Conservation (phyloP, 2,888 invertebrate genomes). For the Artemia sp. region DNA sequence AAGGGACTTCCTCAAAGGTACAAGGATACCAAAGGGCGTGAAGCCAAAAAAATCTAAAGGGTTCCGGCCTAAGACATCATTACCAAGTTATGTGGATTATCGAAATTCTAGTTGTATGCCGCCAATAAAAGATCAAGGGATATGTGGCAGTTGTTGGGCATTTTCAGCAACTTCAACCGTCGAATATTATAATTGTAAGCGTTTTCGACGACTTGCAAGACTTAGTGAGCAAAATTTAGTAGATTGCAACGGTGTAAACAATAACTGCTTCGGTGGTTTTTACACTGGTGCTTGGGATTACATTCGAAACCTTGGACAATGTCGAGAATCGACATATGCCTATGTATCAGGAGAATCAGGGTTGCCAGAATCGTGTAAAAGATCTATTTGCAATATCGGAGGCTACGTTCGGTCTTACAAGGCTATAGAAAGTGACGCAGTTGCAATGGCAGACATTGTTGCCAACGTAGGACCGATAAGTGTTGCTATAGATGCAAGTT, state of each 20-base stretch:
- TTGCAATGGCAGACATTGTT: slow-evolving; percentile 2
- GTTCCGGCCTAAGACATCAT: not conserved
- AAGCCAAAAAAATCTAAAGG: not conserved
- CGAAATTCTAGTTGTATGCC: slow-evolving; percentile 11
- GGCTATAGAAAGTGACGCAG: not conserved
- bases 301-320: not conserved
- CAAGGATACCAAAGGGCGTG: not conserved
- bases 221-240: slow-evolving; percentile 6
- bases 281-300: slow-evolving; percentile 1
- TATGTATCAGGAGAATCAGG: slow-evolving; percentile 1
- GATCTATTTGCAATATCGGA: not conserved
- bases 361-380: not conserved
- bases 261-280: slow-evolving; percentile 4
- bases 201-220: not conserved
- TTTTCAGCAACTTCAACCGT: not conserved
- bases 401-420: not conserved
- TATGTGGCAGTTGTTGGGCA: slow-evolving; percentile 1
- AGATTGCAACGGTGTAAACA: not conserved
- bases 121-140: not conserved
- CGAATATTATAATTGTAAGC: not conserved
- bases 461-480: slow-evolving; percentile 8
- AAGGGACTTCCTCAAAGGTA: slow-evolving; percentile 7
- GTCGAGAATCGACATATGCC: slow-evolving; percentile 2
- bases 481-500: slow-evolving; percentile 1
- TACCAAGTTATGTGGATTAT: not conserved